Conservation (phyloP, 2,888 invertebrate genomes). For the Dynastes maya region DNA sequence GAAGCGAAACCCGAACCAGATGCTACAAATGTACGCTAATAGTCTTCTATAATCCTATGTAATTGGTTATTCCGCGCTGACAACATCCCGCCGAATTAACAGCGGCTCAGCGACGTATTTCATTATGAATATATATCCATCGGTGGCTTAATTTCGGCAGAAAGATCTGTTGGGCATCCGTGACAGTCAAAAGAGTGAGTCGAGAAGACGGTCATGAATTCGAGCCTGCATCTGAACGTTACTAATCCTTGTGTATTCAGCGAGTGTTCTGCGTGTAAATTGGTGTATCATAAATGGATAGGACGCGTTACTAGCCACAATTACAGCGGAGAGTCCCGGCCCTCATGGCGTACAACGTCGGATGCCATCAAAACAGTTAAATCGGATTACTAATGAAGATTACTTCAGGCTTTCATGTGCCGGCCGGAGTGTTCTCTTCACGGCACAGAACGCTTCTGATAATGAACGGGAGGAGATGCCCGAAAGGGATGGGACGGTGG, state of each 20-base stretch:
- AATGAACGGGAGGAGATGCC: conserved; percentile 24
- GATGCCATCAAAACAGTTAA: conserved; percentile 47
- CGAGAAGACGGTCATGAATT: not conserved
- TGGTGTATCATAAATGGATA: conserved; percentile 48
- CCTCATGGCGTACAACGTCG: conserved; percentile 37
- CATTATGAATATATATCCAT: conserved; percentile 44
- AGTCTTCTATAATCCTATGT: conserved; percentile 31
- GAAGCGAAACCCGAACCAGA: not conserved
- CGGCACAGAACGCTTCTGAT: conserved; percentile 32
- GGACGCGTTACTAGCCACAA: conserved; percentile 47
- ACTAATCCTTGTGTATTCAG: conserved; percentile 42
- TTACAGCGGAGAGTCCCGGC: conserved; percentile 36
- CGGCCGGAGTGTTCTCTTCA: conserved; percentile 29
- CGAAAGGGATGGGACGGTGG: not conserved
- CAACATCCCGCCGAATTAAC: conserved; percentile 38
- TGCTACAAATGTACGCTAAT: conserved; percentile 34
- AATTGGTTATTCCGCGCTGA: conserved; percentile 42
- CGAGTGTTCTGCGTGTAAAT: conserved; percentile 44
- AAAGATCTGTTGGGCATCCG: conserved; percentile 31
- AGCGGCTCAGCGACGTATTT: conserved; percentile 35
- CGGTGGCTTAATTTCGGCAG: conserved; percentile 37
- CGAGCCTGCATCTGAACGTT: conserved; percentile 40
- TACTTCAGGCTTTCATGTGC: conserved; percentile 43
- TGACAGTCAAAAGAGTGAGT: conserved; percentile 2
- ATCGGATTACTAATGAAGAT: conserved; percentile 48